Evolutionary conservation across 2,113 vertebrate genomes (phyloP).

Genomic region (Oreochromis niloticus): DNA sequence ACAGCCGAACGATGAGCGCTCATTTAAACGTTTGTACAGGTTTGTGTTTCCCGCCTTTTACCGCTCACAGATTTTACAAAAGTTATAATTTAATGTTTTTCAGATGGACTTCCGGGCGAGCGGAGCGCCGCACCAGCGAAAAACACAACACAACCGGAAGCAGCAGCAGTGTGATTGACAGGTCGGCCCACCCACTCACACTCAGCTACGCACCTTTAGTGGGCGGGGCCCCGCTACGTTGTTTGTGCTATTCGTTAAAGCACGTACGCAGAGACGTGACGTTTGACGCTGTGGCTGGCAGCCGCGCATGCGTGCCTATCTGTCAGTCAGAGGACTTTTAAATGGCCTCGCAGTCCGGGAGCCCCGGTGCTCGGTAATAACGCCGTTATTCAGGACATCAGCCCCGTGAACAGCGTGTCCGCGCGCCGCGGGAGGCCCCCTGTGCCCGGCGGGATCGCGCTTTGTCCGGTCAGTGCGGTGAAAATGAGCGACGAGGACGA

Average conservation of each 20-base stretch:
- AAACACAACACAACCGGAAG: constrained; percentile 20
- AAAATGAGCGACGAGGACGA: constrained; percentile 72
- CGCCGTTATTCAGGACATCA: neutral
- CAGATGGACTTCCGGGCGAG: neutral
- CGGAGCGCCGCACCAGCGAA: neutral
- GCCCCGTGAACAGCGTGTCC: neutral
- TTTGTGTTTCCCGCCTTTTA: neutral
- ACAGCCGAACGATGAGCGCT: neutral
- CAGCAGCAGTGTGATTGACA: neutral
- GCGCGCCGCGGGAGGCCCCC: fast-evolving
- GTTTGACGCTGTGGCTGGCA: fast-evolving
- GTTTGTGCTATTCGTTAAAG: constrained; percentile 8
- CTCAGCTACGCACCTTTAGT: constrained; percentile 16
- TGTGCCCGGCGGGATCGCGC: fast-evolving
- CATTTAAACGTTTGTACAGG: neutral
- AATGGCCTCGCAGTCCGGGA: constrained; percentile 57
- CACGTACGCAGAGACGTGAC: neutral
- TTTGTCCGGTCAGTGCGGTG: neutral
- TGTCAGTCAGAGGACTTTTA: constrained; percentile 67
- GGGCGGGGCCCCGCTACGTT: neutral
- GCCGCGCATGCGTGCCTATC: constrained; percentile 44
- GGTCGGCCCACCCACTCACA: neutral
- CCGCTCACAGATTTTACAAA: neutral
- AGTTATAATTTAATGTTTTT: neutral
- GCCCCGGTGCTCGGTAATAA: constrained; percentile 19